These are phyloP conservation scores for Drosophila sucinea DNA, from an alignment of 1,140 invertebrate genomes.

Conservation along the genomic window DNA sequence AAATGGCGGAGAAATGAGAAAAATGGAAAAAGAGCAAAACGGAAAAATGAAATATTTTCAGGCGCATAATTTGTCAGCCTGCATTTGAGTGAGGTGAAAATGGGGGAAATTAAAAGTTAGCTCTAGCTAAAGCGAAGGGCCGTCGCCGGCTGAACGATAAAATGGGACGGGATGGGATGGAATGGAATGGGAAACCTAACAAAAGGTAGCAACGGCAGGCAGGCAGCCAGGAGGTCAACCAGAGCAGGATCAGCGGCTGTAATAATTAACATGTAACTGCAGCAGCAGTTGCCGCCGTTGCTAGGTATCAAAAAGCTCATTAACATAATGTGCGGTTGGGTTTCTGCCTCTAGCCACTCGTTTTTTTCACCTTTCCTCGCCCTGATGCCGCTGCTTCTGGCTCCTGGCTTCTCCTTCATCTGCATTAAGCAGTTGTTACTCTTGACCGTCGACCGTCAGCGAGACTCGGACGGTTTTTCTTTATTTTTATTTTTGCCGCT, in stretches of 20 bases:
- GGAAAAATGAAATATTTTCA: slow-evolving; percentile 45
- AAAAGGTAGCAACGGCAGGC: slow-evolving; percentile 1
- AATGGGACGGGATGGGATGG: neutral
- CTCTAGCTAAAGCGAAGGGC: neutral
- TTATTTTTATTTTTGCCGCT: slow-evolving; percentile 39
- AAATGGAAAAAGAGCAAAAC: slow-evolving; percentile 19
- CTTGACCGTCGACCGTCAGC: slow-evolving; percentile 2
- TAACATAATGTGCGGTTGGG: slow-evolving; percentile 75
- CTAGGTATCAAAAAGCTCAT: slow-evolving; percentile 63
- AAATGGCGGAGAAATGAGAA: neutral
- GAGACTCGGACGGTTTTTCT: neutral
- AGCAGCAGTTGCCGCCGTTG: slow-evolving; percentile 21
- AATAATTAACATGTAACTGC: slow-evolving; percentile 47
- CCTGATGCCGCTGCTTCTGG: slow-evolving; percentile 3
- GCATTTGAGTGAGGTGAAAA: slow-evolving; percentile 1
- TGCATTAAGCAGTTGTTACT: slow-evolving; percentile 31
- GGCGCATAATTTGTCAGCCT: slow-evolving; percentile 56
- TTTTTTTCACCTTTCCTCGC: slow-evolving; percentile 5
- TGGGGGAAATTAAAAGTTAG: slow-evolving; percentile 6
- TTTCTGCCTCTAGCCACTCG: slow-evolving; percentile 22
- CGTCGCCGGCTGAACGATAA: neutral
- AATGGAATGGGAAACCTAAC: slow-evolving; percentile 10
- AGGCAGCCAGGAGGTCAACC: neutral
- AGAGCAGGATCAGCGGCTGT: slow-evolving; percentile 19
- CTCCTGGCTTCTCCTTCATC: neutral